Percentiles rank a stretch among this genome's conserved stretches.
Conservation (phyloP, 2,797 vertebrate species). For the Emydoidea blandingii region DNA sequence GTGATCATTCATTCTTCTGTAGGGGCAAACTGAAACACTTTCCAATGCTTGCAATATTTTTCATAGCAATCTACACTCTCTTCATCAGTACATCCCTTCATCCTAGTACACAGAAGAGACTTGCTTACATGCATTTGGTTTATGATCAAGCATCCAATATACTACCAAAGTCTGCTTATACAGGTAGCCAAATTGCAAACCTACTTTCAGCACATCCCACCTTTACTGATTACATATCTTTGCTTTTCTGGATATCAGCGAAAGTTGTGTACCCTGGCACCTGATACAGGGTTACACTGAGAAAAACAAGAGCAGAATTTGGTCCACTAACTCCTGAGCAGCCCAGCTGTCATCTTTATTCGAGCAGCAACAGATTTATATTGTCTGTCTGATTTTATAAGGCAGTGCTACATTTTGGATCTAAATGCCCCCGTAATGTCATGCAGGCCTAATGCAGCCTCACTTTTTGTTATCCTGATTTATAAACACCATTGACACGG, state of each 20-base stretch:
- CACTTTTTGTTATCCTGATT: slow-evolving; percentile 44
- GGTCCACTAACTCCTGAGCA: background rate
- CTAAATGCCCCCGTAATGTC: slow-evolving; percentile 25
- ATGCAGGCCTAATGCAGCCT: slow-evolving; percentile 17
- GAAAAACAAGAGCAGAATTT: accelerated
- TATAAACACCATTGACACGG: slow-evolving; percentile 17
- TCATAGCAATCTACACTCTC: slow-evolving; percentile 47
- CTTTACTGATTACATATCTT: slow-evolving; percentile 23
- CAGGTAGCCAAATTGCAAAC: background rate
- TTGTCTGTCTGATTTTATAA: background rate
- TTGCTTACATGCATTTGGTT: background rate
- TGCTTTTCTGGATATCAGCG: slow-evolving; percentile 29
- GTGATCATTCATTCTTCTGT: slow-evolving; percentile 40
- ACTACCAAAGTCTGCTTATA: background rate
- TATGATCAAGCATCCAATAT: background rate
- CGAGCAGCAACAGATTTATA: accelerated
- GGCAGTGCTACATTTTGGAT: background rate
- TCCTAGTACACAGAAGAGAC: background rate
- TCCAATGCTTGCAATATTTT: slow-evolving; percentile 62
- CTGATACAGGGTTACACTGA: accelerated
- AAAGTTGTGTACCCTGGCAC: slow-evolving; percentile 23
- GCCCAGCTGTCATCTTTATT: background rate
- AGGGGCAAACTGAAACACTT: slow-evolving; percentile 58
- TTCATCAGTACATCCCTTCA: slow-evolving; percentile 46
- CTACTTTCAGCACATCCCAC: background rate